A percentile compares a stretch with the other conserved stretches of the same genome.
Conservation (phyloP, 2,797 vertebrate genomes). For the Chromis chromis region DNA sequence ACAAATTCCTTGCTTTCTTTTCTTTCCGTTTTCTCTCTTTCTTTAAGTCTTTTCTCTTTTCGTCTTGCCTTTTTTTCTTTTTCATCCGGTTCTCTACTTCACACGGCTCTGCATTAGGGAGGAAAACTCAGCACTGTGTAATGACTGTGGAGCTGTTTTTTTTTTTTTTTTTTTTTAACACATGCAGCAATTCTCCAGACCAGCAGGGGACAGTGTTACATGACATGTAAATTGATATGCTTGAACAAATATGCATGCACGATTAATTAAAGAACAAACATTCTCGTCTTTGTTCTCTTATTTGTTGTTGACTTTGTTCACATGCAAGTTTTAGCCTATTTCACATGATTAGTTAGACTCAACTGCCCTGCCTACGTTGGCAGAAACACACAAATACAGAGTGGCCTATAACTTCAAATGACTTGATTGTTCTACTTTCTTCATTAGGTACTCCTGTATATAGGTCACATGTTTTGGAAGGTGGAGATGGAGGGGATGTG, state of each 20-base stretch:
- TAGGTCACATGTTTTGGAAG: constrained; percentile 84
- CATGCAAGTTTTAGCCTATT: constrained; percentile 71
- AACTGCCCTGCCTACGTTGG: constrained; percentile 73
- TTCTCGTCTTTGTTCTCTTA: constrained; percentile 72
- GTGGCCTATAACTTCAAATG: constrained; percentile 81
- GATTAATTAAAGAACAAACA: constrained; percentile 75
- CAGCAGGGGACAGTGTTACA: constrained; percentile 79
- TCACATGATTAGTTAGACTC: constrained; percentile 67
- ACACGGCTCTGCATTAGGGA: constrained; percentile 11
- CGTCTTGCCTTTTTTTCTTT: neutral
- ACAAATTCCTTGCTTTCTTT: constrained; percentile 27
- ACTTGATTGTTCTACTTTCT: constrained; percentile 81
- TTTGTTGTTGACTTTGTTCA: constrained; percentile 81
- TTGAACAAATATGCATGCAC: constrained; percentile 68
- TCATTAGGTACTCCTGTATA: constrained; percentile 74
- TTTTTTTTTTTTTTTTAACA: neutral
- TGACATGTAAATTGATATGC: constrained; percentile 64
- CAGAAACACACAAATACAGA: constrained; percentile 65
- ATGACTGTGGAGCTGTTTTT: constrained; percentile 7
- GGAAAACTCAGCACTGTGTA: constrained; percentile 13
- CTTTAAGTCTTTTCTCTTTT: neutral
- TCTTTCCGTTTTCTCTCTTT: neutral
- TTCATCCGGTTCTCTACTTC: neutral
- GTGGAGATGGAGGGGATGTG: constrained; percentile 76
- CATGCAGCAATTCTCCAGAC: constrained; percentile 60